These are phyloP conservation scores for Meandrina meandrites DNA, from an alignment of 92 coral and sea anemone species.

Conservation along the genomic window DNA sequence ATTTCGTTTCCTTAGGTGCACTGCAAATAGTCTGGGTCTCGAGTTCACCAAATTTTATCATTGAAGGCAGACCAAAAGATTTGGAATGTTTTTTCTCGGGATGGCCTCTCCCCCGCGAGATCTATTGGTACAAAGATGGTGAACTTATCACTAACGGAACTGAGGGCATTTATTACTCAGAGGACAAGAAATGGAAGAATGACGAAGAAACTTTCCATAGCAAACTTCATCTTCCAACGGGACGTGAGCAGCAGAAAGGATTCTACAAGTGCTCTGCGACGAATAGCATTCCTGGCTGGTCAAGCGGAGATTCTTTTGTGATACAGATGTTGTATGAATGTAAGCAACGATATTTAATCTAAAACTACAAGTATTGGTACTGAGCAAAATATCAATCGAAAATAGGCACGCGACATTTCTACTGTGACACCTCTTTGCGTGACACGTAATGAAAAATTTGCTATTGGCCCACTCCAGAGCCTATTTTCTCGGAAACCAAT, in stretches of 20 bases:
- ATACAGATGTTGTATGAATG: background rate
- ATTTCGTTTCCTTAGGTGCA: background rate
- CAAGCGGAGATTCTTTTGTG: background rate
- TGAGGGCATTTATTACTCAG: background rate
- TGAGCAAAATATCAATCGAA: background rate
- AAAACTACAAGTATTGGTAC: background rate
- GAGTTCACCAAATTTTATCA: background rate
- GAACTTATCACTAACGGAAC: background rate
- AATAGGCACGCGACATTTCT: no score
- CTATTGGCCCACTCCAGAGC: no score
- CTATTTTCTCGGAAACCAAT: no score
- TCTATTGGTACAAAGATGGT: background rate
- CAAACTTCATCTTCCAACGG: background rate
- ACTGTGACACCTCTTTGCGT: no score
- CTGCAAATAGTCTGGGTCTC: background rate
- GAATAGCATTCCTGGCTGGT: background rate
- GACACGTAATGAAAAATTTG: no score
- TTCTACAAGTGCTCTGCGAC: background rate
- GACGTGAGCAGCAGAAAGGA: background rate
- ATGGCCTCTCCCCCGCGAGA: constrained; percentile 1
- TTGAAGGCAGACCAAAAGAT: background rate
- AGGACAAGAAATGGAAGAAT: background rate
- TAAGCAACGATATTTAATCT: background rate
- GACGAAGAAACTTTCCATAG: background rate
- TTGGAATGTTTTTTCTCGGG: background rate